Evolutionary conservation across 2,888 invertebrate species (phyloP).

Genomic region (Papilio gigon): DNA sequence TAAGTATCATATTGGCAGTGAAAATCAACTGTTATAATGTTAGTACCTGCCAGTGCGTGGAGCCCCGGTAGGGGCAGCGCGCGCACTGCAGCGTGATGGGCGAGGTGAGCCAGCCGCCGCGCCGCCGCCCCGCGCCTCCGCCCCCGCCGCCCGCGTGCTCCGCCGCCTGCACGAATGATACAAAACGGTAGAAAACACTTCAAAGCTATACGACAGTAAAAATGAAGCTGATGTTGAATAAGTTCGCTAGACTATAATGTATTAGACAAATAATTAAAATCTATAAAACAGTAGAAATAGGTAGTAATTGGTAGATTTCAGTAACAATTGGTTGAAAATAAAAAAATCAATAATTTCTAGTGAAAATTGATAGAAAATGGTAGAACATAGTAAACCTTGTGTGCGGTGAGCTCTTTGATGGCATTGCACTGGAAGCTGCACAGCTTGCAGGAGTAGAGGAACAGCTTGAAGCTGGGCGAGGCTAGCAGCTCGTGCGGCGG

Average conservation of each 20-base stretch:
- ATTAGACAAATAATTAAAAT: not conserved
- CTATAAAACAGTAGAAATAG: not conserved
- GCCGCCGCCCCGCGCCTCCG: slow-evolving; percentile 41
- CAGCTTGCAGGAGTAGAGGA: slow-evolving; percentile 73
- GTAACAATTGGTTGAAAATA: no score
- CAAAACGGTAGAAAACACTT: not conserved
- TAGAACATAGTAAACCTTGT: slow-evolving; percentile 58
- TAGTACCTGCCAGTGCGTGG: slow-evolving; percentile 65
- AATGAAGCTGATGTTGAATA: no score
- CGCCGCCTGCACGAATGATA: slow-evolving; percentile 48
- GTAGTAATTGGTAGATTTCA: no score
- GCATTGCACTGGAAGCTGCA: slow-evolving; percentile 77
- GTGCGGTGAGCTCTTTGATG: slow-evolving; percentile 71
- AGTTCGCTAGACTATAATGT: no score
- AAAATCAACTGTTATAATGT: not conserved
- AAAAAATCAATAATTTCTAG: no score
- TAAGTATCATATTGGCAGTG: no score
- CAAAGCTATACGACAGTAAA: no score
- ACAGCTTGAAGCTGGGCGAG: slow-evolving; percentile 74
- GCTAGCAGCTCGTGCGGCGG: slow-evolving; percentile 68
- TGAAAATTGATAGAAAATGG: not conserved
- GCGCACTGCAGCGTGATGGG: slow-evolving; percentile 64
- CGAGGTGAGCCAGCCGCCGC: slow-evolving; percentile 45
- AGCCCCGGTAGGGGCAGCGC: slow-evolving; percentile 63
- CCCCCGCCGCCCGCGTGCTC: slow-evolving; percentile 50